Evolutionary conservation across 1,140 invertebrate species (phyloP).

Genomic region (Onthophagus taurus): DNA sequence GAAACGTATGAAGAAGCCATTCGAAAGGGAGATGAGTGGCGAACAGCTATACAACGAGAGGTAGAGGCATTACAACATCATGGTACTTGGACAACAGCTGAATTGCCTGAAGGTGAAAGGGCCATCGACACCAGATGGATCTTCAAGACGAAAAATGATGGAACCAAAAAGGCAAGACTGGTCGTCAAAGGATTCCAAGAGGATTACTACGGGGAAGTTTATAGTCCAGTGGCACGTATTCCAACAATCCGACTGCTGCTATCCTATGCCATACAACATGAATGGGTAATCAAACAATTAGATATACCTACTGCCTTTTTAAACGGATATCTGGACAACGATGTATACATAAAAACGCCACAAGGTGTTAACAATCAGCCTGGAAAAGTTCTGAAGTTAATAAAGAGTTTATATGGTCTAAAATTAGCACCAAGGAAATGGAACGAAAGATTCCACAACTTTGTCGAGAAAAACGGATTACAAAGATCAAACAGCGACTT

Average conservation of each 20-base stretch:
- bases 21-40: not conserved
- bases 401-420: slow-evolving; percentile 20
- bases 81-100: not conserved
- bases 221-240: slow-evolving; percentile 25
- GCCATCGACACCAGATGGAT: slow-evolving; percentile 21
- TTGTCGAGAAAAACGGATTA: slow-evolving; percentile 15
- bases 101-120: not conserved
- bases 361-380: slow-evolving; percentile 16
- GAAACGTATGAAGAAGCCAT: not conserved
- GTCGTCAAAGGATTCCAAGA: slow-evolving; percentile 23
- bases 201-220: slow-evolving; percentile 20
- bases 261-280: slow-evolving; percentile 16
- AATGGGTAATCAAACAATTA: slow-evolving; percentile 20
- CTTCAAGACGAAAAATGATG: slow-evolving; percentile 22
- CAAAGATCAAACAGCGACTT: slow-evolving; percentile 10
- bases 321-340: slow-evolving; percentile 21
- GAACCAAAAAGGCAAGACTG: slow-evolving; percentile 23
- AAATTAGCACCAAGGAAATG: slow-evolving; percentile 19
- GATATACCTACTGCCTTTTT: slow-evolving; percentile 25
- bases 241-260: slow-evolving; percentile 19
- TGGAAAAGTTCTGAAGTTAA: slow-evolving; percentile 19
- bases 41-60: not conserved
- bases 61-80: not conserved
- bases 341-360: slow-evolving; percentile 23
- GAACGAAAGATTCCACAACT: slow-evolving; percentile 18